Evolutionary conservation across 1,140 invertebrate genomes (phyloP), one percentile per base, ranked within the genome.

Genomic region (Drosophila busckii): DNA sequence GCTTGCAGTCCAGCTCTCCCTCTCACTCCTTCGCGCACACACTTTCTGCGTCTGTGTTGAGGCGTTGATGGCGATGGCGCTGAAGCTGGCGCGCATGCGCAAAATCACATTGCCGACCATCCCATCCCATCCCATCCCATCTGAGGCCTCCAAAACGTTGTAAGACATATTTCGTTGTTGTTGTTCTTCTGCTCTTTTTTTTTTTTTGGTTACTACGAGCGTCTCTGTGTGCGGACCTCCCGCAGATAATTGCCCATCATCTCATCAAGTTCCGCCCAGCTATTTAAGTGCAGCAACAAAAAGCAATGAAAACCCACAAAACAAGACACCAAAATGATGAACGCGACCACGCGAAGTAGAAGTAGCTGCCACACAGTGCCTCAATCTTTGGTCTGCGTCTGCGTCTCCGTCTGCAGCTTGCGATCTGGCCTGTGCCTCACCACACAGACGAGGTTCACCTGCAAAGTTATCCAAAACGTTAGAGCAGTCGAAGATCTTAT

Each of bases 11-110:
- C 6, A 1, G 9, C 4, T 2, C 22, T 23, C 9, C 13, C 13
- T 42, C 17, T 37, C 23, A 13, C 19, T 42, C 22, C 15, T 13
- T 2, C 4, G 8, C 20, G 16, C 16, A 26, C 23, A 12, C 25
- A 7, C 23, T 44, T 16, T 8, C 13, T 41, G 34, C 22, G 25
- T 35, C n/a, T 20, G 19, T 34, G 6, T 16, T 86, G 87, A 88
- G 88, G 89, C 87, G 75, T 89, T 88, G 88, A 87, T 88, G 88
- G 88, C 87, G 87, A 86, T 87, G 84, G 85, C 84, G 87, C 85
- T 85, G 86, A 80, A 84, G 82, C 67, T 71, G 86, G 87, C 84
- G 80, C 85, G 85, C 82, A 70, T 88, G 85, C 61, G 58, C 83
- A 78, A 75, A 73, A 75, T 75, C 61, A 55, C 75, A 73, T 73